phyloP scores from a whole-genome alignment of 1,140 invertebrate genomes.

The Ceratina calcarata region DNA sequence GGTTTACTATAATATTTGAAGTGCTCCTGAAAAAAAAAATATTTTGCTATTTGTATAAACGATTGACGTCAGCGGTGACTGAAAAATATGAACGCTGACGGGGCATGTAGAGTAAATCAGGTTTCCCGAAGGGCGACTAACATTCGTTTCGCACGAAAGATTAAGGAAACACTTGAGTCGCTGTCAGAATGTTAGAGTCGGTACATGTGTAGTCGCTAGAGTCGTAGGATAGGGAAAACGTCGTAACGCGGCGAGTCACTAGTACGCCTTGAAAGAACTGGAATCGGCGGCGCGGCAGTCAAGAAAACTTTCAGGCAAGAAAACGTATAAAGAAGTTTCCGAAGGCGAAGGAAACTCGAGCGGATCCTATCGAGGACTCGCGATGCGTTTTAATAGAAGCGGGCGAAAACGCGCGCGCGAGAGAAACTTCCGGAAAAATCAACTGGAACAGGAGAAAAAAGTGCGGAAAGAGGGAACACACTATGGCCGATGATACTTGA shows the following conservation, averaged over 20 bases:
- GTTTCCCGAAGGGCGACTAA: not conserved
- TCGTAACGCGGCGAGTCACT: conserved; percentile 43
- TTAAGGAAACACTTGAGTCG: conserved; percentile 19
- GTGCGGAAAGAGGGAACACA: conserved; percentile 46
- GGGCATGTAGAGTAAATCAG: not conserved
- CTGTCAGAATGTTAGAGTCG: conserved; percentile 33
- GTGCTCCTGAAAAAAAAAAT: too few relatives aligned
- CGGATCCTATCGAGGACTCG: conserved; percentile 56
- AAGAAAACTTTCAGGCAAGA: conserved; percentile 59
- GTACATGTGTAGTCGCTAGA: not conserved
- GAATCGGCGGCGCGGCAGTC: conserved; percentile 46
- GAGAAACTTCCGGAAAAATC: conserved; percentile 42
- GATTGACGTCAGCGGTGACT: not conserved
- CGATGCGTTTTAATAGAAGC: conserved; percentile 58
- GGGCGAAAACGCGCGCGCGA: conserved; percentile 56
- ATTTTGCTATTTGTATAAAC: not conserved
- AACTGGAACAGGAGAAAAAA: conserved; percentile 25
- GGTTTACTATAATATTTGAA: too few relatives aligned
- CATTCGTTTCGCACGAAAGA: conserved; percentile 27
- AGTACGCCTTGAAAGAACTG: conserved; percentile 35
- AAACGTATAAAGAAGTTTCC: conserved; percentile 65
- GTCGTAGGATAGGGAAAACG: conserved; percentile 31
- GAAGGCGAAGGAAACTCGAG: conserved; percentile 53
- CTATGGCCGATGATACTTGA: conserved; percentile 33
- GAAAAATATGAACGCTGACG: not conserved